Percentiles rank a stretch among this genome's conserved stretches.
phyloP scores from a whole-genome alignment of 1,140 invertebrate species.

The Batillaria attramentaria region DNA sequence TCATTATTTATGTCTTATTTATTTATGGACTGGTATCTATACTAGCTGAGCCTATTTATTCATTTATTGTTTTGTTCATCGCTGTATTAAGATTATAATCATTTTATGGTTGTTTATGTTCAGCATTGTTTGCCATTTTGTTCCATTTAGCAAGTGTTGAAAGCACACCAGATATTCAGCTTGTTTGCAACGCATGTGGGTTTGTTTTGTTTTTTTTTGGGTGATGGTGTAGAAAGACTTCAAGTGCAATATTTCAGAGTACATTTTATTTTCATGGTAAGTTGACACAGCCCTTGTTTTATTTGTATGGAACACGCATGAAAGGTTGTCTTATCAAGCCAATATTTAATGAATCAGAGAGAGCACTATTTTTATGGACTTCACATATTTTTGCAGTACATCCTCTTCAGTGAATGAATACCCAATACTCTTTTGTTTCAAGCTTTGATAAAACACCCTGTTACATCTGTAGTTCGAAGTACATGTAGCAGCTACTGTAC shows the following conservation, averaged over 20 bases:
- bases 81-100: neutral
- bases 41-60: neutral
- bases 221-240: constrained; percentile 22
- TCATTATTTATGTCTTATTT: constrained; percentile 4
- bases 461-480: neutral
- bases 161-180: neutral
- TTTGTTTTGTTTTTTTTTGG: neutral
- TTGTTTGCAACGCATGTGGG: neutral
- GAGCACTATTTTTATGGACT: neutral
- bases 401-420: neutral
- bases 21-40: neutral
- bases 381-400: neutral
- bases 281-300: neutral
- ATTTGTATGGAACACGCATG: neutral
- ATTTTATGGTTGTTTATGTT: neutral
- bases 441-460: neutral
- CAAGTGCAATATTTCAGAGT: constrained; percentile 14
- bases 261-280: neutral
- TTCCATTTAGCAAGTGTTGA: neutral
- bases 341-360: neutral
- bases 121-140: constrained; percentile 12
- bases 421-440: neutral
- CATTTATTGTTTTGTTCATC: neutral
- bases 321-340: neutral
- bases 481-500: neutral